Conservation (phyloP, 2,113 vertebrate genomes). For the Cichladusa arquata region DNA sequence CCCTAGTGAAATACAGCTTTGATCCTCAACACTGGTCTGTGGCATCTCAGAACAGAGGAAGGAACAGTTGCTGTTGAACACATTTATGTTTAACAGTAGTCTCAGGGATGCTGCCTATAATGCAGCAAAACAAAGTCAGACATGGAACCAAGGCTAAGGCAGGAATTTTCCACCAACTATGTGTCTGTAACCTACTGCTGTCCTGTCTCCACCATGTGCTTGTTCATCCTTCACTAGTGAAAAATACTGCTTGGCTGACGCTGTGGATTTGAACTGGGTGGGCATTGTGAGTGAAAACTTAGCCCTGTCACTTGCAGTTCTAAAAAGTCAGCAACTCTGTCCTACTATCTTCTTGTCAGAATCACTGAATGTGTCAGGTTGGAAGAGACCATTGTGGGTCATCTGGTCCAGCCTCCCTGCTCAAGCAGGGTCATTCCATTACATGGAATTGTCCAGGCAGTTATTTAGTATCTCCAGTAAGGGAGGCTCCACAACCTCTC, state of each 20-base stretch:
- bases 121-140: background rate
- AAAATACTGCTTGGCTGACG: background rate
- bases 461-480: background rate
- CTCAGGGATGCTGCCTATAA: background rate
- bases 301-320: background rate
- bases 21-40: background rate
- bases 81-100: background rate
- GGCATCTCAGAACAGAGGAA: background rate
- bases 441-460: background rate
- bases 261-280: background rate
- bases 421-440: background rate
- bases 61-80: background rate
- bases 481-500: background rate
- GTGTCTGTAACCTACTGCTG: background rate
- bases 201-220: background rate
- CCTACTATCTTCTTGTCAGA: background rate
- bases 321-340: background rate
- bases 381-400: background rate
- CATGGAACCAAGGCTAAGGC: background rate
- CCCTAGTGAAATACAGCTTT: background rate
- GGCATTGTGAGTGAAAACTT: background rate
- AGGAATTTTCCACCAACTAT: background rate
- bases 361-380: background rate
- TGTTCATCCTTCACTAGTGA: background rate
- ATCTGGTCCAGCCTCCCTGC: background rate